phyloP scores from a whole-genome alignment of 2,113 vertebrate genomes.

The Balaenoptera acutorostrata region DNA sequence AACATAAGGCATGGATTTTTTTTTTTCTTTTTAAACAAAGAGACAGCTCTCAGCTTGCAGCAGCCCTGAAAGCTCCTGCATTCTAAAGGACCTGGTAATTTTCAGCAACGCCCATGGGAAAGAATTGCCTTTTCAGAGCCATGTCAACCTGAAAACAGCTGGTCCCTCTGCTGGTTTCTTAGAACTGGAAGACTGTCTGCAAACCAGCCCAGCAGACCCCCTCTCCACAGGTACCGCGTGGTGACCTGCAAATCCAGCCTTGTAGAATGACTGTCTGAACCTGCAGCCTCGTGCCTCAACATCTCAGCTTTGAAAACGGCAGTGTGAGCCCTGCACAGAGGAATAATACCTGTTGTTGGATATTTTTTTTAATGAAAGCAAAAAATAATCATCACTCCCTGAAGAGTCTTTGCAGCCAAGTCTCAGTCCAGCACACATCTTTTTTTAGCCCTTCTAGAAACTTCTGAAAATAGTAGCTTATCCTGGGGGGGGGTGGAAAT shows the following conservation, averaged over 20 bases:
- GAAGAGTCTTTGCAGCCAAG: slow-evolving; percentile 61
- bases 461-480: slow-evolving; percentile 65
- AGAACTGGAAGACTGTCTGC: not conserved
- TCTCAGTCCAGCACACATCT: slow-evolving; percentile 38
- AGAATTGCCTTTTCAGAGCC: not conserved
- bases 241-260: slow-evolving; percentile 3
- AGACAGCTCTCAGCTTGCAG: not conserved
- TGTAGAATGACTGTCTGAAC: not conserved
- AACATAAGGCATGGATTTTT: slow-evolving; percentile 7
- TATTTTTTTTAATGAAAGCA: slow-evolving; percentile 16
- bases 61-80: not conserved
- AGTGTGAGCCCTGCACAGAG: not conserved
- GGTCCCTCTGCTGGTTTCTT: not conserved
- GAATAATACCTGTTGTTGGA: slow-evolving; percentile 51
- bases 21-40: not conserved
- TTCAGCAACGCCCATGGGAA: not conserved
- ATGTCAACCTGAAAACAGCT: not conserved
- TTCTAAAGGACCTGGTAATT: not conserved
- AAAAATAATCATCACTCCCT: slow-evolving; percentile 30
- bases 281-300: not conserved
- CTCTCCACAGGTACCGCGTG: not conserved
- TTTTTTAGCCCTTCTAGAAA: slow-evolving; percentile 71
- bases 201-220: not conserved
- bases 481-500: not conserved
- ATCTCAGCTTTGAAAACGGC: not conserved